Conservation (phyloP, 2,888 invertebrate species). For the Synergus gifuensis region DNA sequence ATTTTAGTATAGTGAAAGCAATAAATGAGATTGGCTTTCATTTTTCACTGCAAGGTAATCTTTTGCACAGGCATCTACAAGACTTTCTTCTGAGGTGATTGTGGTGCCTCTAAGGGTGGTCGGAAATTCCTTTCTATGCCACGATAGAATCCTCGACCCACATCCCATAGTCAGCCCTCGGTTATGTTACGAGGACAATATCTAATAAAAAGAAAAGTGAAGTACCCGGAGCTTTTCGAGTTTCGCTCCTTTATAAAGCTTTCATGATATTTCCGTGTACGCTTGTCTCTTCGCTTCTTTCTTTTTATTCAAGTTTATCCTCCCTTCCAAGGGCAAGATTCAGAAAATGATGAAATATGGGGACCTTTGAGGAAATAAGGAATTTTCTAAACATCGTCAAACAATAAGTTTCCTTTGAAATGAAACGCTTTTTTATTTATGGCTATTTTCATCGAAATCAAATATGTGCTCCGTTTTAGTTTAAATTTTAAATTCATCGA, state of each 20-base stretch:
- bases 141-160: constrained; percentile 55
- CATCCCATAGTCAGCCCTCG: constrained; percentile 53
- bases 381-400: background rate
- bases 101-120: constrained; percentile 35
- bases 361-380: background rate
- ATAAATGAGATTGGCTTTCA: constrained; percentile 71
- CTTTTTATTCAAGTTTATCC: background rate
- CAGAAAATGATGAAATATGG: background rate
- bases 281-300: background rate
- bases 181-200: constrained; percentile 68
- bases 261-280: constrained; percentile 48
- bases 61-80: constrained; percentile 49
- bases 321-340: background rate
- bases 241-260: constrained; percentile 55
- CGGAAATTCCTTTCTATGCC: constrained; percentile 54
- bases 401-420: background rate
- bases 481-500: background rate
- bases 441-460: background rate
- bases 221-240: constrained; percentile 55
- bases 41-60: constrained; percentile 63
- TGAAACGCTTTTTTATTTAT: background rate
- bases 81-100: constrained; percentile 47
- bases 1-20: constrained; percentile 62
- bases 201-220: constrained; percentile 68
- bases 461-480: background rate